phyloP scores from a whole-genome alignment of 2,113 vertebrate genomes.

The Ciconia boyciana region DNA sequence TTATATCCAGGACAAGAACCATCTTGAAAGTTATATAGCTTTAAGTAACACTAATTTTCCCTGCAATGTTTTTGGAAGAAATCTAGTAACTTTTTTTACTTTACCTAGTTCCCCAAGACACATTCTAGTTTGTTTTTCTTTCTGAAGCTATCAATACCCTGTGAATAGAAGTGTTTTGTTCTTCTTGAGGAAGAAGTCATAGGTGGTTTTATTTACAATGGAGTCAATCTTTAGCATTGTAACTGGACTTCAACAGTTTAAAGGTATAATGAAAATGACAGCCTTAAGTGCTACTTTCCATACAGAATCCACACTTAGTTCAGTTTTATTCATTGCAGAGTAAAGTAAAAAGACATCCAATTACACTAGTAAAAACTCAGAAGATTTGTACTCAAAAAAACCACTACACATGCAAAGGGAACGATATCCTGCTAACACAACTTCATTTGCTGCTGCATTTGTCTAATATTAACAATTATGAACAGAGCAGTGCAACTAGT shows the following conservation, averaged over 20 bases:
- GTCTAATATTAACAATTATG: slow-evolving; percentile 97
- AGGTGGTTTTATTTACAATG: slow-evolving; percentile 78
- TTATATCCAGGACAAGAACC: slow-evolving; percentile 17
- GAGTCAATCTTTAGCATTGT: slow-evolving; percentile 48
- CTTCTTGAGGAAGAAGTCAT: slow-evolving; percentile 61
- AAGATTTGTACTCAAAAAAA: slow-evolving; percentile 63
- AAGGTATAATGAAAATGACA: slow-evolving; percentile 56
- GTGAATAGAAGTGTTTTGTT: slow-evolving; percentile 46
- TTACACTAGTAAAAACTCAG: slow-evolving; percentile 72
- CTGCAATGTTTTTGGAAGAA: not conserved
- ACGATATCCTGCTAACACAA: slow-evolving; percentile 83
- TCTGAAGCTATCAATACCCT: slow-evolving; percentile 37
- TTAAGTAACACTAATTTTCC: not conserved
- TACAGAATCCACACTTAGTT: slow-evolving; percentile 69
- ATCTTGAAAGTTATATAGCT: not conserved
- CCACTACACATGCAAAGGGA: slow-evolving; percentile 81
- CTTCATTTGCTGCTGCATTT: slow-evolving; percentile 82
- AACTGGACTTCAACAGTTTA: slow-evolving; percentile 67
- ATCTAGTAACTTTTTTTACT: not conserved
- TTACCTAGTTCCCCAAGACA: slow-evolving; percentile 34
- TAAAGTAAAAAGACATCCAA: slow-evolving; percentile 72
- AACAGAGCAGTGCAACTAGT: slow-evolving; percentile 98
- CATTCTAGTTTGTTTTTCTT: not conserved
- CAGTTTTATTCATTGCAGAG: slow-evolving; percentile 73
- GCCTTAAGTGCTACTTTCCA: slow-evolving; percentile 66